Percentiles rank a stretch among this genome's conserved stretches.
phyloP scores from a whole-genome alignment of 2,888 invertebrate genomes.

The Clunio marinus region DNA sequence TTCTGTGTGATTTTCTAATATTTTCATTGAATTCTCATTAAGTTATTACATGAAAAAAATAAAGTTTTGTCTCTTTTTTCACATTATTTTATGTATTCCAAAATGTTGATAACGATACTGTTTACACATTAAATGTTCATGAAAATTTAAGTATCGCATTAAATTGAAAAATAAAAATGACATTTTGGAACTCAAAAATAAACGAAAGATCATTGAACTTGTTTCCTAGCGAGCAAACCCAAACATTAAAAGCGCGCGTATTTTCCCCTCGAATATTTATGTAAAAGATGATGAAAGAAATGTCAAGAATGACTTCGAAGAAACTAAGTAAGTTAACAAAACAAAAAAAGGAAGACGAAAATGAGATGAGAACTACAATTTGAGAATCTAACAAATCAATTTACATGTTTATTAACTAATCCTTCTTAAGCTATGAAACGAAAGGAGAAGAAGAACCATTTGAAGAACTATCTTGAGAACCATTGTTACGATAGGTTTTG shows the following conservation, averaged over 20 bases:
- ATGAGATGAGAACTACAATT: background rate
- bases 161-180: background rate
- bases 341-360: no score
- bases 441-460: no score
- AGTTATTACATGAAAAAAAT: no score
- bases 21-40: no score
- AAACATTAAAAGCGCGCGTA: background rate
- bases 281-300: background rate
- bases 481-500: no score
- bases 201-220: background rate
- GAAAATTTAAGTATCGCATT: background rate
- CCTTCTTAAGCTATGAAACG: no score
- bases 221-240: background rate
- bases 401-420: no score
- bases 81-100: no score
- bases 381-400: background rate
- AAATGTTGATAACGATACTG: background rate
- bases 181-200: background rate
- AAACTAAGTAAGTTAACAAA: background rate
- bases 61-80: no score
- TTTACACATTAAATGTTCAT: background rate
- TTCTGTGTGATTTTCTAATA: no score
- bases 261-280: background rate
- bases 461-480: no score
- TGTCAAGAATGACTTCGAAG: background rate